Evolutionary conservation across 2,888 invertebrate species (phyloP), one percentile per base, ranked within the genome.

Genomic region (Ochropacha duplaris): DNA sequence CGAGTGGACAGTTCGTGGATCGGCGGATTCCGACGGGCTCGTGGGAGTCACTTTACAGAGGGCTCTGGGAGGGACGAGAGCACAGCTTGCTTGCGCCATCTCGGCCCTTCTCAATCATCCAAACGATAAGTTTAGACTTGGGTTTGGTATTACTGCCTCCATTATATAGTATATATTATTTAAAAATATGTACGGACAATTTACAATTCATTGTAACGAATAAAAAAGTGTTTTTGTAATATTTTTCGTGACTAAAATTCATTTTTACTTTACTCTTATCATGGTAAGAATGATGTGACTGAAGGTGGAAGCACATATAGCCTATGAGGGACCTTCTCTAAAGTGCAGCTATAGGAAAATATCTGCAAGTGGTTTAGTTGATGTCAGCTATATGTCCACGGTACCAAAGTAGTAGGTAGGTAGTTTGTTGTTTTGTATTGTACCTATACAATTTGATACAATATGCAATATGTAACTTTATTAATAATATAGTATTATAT

Each of bases 61-160:
- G 14, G 77, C 84, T 2, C 79, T 93, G 1, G 90, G 90, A 34
- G 92, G 92, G 31, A 79, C 78, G 60, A 74, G 77, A 14, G 82
- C 91, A 0, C 78, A 87, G 54, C 79, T 92, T 0, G 83, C 88
- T 14, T 89, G 90, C 58, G 86, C 90, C 49, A 70, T 93, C 52
- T 92, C 93, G 1, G 92, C 91, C 0, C 83, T 93, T 0, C 86
- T 92, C 55, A 93, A 93, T 66, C 92, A 92, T 55, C 90, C 90
- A n/a, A 93, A 93, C 63, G 81, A 92, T 64, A 93, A 92, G 72
- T 93, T 93, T 66, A 74, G 90, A 36, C 86, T 93, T 0, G 93
- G 93, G 0, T 91, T 92, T 58, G 88, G 89, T 3, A 65, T 92
- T 50, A 92, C 86, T 8, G 92, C 90, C 19, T 78, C 87, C 56